phyloP scores from a whole-genome alignment of 2,888 invertebrate species.

The Drosophila atripex region DNA sequence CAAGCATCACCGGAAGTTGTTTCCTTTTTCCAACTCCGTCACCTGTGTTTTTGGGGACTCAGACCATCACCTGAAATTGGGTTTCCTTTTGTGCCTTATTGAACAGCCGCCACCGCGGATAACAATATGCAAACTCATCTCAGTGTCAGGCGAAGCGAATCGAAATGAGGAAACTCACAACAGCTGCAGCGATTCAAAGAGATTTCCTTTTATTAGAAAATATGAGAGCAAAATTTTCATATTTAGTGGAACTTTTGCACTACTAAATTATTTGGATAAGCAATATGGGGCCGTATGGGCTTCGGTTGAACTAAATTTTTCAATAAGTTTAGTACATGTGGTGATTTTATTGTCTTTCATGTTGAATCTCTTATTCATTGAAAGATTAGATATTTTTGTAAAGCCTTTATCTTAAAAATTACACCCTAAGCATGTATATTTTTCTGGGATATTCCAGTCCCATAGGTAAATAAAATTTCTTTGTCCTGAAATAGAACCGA shows the following conservation, averaged over 20 bases:
- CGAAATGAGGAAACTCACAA: slow-evolving; percentile 26
- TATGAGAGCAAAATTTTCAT: slow-evolving; percentile 44
- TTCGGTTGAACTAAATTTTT: slow-evolving; percentile 46
- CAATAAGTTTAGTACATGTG: no score
- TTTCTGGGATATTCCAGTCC: background rate
- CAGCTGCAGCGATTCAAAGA: slow-evolving; percentile 35
- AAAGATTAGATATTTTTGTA: background rate
- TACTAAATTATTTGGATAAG: slow-evolving; percentile 5
- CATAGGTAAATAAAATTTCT: slow-evolving; percentile 13
- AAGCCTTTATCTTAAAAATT: background rate
- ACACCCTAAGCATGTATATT: background rate
- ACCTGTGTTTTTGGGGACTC: slow-evolving; percentile 17
- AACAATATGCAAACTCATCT: slow-evolving; percentile 34
- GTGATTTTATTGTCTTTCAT: no score
- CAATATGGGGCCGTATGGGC: slow-evolving; percentile 6
- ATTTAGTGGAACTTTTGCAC: slow-evolving; percentile 42
- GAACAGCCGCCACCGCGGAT: slow-evolving; percentile 37
- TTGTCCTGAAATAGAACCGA: slow-evolving; percentile 1
- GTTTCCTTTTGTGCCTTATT: slow-evolving; percentile 42
- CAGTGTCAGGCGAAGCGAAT: slow-evolving; percentile 33
- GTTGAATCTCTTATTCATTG: no score
- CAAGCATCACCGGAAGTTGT: slow-evolving; percentile 42
- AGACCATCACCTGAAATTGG: slow-evolving; percentile 58
- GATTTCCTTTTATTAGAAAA: slow-evolving; percentile 39
- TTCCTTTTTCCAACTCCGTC: slow-evolving; percentile 3